Conservation (phyloP, 2,888 invertebrate species). For the Caenorhabditis parvicauda region DNA sequence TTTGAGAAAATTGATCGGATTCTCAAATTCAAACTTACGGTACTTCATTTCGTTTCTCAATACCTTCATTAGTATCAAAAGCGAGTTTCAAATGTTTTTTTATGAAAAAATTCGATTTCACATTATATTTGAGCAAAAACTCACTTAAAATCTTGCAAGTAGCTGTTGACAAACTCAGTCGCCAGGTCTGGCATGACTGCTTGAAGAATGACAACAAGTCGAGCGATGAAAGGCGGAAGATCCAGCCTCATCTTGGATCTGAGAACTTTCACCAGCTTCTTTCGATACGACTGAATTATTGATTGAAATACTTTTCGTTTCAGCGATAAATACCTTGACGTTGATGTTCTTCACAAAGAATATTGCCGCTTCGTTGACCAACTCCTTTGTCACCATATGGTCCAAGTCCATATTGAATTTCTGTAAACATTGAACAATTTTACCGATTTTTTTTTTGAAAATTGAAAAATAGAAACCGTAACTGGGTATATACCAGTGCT, state of each 20-base stretch:
- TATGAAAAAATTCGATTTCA: background rate
- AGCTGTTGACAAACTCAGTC: slow-evolving; percentile 30
- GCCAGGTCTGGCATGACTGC: slow-evolving; percentile 52
- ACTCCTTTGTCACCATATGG: slow-evolving; percentile 52
- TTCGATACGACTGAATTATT: slow-evolving; percentile 30
- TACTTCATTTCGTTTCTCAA: no score
- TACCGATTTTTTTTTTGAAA: no score
- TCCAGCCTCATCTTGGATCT: slow-evolving; percentile 45
- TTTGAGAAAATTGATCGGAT: no score
- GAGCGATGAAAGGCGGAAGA: slow-evolving; percentile 54
- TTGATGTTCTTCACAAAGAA: slow-evolving; percentile 49
- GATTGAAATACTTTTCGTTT: background rate
- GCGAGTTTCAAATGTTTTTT: no score
- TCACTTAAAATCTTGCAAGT: no score
- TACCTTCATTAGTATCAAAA: no score
- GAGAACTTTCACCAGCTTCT: slow-evolving; percentile 45
- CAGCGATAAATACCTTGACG: slow-evolving; percentile 15
- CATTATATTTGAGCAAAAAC: background rate
- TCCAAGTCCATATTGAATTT: slow-evolving; percentile 43
- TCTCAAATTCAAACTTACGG: background rate
- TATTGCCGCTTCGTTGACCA: slow-evolving; percentile 50
- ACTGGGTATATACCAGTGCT: no score
- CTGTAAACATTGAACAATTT: no score
- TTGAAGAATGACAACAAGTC: slow-evolving; percentile 51
- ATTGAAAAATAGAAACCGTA: no score